Conservation (phyloP, 2,797 vertebrate species). For the Enteromius fasciolatus region DNA sequence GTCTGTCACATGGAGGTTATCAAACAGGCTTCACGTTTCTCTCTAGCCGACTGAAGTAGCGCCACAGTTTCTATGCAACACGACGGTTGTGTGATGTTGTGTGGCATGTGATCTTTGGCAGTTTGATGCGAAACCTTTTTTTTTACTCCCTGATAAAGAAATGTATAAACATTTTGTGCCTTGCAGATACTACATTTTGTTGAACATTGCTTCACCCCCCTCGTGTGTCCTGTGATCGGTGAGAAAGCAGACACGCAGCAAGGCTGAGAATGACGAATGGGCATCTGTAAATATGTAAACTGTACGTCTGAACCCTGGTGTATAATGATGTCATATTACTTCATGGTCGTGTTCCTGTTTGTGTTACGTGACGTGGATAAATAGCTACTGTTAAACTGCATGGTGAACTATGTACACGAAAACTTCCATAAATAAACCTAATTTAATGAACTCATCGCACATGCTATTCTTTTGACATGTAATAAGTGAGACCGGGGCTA, state of each 20-base stretch:
- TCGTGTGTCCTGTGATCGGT: conserved; percentile 71
- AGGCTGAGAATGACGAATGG: conserved; percentile 83
- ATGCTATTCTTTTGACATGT: conserved; percentile 22
- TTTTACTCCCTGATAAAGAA: conserved; percentile 77
- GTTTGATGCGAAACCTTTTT: conserved; percentile 72
- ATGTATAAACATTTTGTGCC: conserved; percentile 87
- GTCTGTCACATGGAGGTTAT: not conserved
- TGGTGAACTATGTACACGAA: conserved; percentile 83
- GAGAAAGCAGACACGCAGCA: conserved; percentile 66
- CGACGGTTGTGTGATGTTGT: conserved; percentile 83
- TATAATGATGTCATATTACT: conserved; percentile 88
- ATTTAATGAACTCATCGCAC: conserved; percentile 77
- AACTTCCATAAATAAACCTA: conserved; percentile 88
- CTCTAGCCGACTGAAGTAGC: conserved; percentile 43
- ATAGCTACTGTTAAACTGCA: conserved; percentile 92
- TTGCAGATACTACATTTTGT: conserved; percentile 94
- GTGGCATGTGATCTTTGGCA: conserved; percentile 77
- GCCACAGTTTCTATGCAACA: conserved; percentile 89
- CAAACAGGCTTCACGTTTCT: conserved; percentile 10
- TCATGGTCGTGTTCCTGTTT: conserved; percentile 82
- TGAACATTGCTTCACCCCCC: conserved; percentile 83
- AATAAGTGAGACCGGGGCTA: not conserved
- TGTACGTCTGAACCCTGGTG: conserved; percentile 81
- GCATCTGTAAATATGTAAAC: conserved; percentile 92
- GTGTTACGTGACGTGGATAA: conserved; percentile 91